Percentiles rank a stretch among this genome's conserved stretches.
Evolutionary conservation across 2,888 invertebrate species (phyloP).

Genomic region (Callimorpha dominula): DNA sequence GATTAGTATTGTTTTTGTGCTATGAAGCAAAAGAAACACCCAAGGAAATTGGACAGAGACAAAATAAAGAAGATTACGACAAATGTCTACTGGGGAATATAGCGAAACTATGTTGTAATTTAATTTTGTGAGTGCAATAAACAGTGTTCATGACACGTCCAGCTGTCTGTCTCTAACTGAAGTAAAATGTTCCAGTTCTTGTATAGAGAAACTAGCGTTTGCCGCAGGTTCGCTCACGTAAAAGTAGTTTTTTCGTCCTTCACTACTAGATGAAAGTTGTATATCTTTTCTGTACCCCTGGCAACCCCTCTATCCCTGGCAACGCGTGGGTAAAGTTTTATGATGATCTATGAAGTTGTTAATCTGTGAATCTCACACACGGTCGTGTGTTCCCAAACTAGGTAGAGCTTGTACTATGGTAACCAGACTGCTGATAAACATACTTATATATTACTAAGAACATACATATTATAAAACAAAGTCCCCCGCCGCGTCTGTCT

Average conservation of each 20-base stretch:
- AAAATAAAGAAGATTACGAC: neutral
- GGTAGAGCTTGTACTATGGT: too few species aligned
- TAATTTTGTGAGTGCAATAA: neutral
- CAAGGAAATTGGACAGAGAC: neutral
- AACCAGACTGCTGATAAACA: too few species aligned
- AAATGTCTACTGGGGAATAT: neutral
- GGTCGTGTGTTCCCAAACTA: too few species aligned
- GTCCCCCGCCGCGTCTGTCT: too few species aligned
- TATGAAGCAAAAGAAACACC: neutral
- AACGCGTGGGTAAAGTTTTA: too few species aligned
- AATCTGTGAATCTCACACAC: too few species aligned
- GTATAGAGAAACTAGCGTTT: neutral
- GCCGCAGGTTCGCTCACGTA: neutral
- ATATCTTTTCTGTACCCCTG: too few species aligned
- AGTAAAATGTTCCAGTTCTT: neutral
- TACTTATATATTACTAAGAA: too few species aligned
- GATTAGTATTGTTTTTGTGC: neutral
- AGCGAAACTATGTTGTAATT: neutral
- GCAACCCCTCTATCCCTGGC: too few species aligned
- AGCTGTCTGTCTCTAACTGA: neutral
- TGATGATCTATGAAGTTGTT: too few species aligned
- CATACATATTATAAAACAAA: too few species aligned
- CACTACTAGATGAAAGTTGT: too few species aligned
- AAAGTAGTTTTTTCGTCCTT: neutral
- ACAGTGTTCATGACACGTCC: neutral